phyloP scores from a whole-genome alignment of 2,797 vertebrate genomes.

The Pseudochirops corinnae region DNA sequence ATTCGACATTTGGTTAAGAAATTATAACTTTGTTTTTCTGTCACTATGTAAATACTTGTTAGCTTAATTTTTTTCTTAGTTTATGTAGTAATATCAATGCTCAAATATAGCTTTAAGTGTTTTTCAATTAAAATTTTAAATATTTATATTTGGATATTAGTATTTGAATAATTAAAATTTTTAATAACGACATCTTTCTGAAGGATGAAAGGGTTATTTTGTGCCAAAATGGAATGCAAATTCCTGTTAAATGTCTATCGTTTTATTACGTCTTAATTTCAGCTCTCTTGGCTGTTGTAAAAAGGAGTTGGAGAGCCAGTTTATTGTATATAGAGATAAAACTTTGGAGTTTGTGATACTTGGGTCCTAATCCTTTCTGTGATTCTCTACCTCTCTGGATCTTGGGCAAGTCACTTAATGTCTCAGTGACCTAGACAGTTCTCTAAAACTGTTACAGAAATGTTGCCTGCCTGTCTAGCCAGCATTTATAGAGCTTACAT shows the following conservation, averaged over 20 bases:
- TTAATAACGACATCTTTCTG: not conserved
- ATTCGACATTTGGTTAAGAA: constrained; percentile 3
- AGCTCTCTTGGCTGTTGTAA: not conserved
- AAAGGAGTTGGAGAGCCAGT: not conserved
- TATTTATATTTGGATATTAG: not conserved
- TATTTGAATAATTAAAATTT: not conserved
- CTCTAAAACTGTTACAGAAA: not conserved
- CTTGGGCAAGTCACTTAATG: not conserved
- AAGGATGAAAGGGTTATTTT: not conserved
- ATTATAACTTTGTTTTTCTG: not conserved
- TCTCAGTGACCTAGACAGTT: not conserved
- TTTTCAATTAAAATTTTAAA: not conserved
- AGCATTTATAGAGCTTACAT: not conserved
- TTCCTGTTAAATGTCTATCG: not conserved
- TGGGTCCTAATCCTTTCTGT: not conserved
- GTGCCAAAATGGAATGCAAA: not conserved
- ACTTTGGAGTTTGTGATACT: not conserved
- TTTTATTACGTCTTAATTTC: constrained; percentile 35
- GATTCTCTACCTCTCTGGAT: not conserved
- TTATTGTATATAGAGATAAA: not conserved
- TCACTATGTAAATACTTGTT: not conserved
- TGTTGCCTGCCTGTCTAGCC: not conserved
- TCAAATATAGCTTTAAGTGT: not conserved
- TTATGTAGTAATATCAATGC: not conserved
- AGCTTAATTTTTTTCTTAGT: not conserved